Percentiles rank a stretch among this genome's conserved stretches.
These are phyloP conservation scores for Planococcus citri DNA, from an alignment of 1,140 invertebrate genomes.

Conservation along the genomic window DNA sequence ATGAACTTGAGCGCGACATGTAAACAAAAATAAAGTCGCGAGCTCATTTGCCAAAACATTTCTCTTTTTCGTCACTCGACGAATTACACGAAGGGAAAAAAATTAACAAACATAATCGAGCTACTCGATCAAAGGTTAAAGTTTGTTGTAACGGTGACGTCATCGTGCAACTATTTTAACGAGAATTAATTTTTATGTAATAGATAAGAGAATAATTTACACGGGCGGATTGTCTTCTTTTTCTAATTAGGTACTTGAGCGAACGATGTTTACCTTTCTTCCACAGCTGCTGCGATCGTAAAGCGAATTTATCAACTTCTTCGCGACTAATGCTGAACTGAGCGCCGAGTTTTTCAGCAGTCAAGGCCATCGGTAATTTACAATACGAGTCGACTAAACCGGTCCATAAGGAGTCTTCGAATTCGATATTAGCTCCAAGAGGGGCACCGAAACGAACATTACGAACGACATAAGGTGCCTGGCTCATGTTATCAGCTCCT, in stretches of 20 bases:
- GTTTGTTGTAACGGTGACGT: background rate
- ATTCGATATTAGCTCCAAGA: conserved; percentile 60
- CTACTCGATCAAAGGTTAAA: background rate
- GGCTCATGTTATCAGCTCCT: conserved; percentile 91
- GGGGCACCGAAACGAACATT: conserved; percentile 80
- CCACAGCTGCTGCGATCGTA: conserved; percentile 72
- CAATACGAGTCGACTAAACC: conserved; percentile 80
- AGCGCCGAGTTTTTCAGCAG: conserved; percentile 91
- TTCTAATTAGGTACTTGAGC: conserved; percentile 7
- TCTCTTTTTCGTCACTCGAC: no score
- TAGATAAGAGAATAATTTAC: background rate
- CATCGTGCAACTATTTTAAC: background rate
- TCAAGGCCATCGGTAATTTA: conserved; percentile 89
- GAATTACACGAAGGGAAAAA: no score
- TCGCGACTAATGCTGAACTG: conserved; percentile 76
- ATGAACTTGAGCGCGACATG: background rate
- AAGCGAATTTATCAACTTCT: conserved; percentile 78
- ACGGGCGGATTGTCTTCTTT: background rate
- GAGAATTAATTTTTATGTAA: background rate
- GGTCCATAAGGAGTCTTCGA: conserved; percentile 90
- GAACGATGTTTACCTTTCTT: conserved; percentile 45
- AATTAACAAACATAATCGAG: background rate
- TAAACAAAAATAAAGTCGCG: background rate
- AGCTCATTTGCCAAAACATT: background rate
- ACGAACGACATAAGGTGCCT: conserved; percentile 78